These are phyloP conservation scores for Babylonia areolata DNA, from an alignment of 1,140 invertebrate species.

Conservation along the genomic window DNA sequence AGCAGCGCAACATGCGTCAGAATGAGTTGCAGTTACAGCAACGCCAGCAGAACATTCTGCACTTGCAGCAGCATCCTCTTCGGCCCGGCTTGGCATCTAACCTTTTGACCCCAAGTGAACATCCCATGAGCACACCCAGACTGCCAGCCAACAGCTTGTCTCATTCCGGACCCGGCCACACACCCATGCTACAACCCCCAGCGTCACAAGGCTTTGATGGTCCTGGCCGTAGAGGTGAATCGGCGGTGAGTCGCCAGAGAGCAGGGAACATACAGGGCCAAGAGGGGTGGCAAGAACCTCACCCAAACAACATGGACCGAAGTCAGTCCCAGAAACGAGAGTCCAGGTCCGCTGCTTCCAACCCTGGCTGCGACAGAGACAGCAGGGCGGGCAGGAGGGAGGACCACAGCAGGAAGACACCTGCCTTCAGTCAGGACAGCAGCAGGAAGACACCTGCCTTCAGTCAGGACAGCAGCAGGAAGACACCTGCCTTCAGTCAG, in stretches of 20 bases:
- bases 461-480: neutral
- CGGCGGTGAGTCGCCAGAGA: neutral
- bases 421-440: too few relatives aligned
- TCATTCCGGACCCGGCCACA: neutral
- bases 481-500: neutral
- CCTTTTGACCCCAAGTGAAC: neutral
- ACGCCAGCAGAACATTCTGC: neutral
- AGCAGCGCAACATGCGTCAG: slow-evolving; percentile 7
- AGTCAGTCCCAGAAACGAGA: neutral
- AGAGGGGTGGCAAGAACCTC: neutral
- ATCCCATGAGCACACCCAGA: neutral
- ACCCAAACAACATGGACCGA: neutral
- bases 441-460: too few relatives aligned
- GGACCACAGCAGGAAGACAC: too few relatives aligned
- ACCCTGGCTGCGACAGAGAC: neutral
- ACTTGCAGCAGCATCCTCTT: neutral
- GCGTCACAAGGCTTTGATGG: neutral
- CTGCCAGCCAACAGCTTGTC: neutral
- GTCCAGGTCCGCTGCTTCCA: neutral
- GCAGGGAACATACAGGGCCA: neutral
- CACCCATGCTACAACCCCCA: neutral
- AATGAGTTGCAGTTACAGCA: neutral
- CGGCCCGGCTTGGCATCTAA: neutral
- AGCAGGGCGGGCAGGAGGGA: neutral
- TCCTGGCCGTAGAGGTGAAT: neutral